These are phyloP conservation scores for Zygaena filipendulae DNA, from an alignment of 2,888 invertebrate species.

Conservation along the genomic window DNA sequence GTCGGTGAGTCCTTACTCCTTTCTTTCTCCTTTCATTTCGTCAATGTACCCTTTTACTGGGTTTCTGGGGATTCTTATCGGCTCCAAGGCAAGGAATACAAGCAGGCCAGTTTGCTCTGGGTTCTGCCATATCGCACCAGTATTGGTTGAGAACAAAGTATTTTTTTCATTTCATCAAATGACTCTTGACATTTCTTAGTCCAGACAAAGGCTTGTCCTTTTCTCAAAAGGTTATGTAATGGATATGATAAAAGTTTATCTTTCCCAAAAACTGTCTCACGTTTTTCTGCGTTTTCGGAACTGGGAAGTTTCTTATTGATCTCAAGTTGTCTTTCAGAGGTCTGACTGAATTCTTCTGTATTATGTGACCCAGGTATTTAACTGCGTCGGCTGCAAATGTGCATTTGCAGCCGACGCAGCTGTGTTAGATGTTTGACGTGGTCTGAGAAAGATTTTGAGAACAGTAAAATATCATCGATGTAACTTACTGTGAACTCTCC, in stretches of 20 bases:
- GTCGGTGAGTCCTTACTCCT: too few species aligned
- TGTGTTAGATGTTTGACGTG: constrained; percentile 8
- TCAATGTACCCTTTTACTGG: too few species aligned
- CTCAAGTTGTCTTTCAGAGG: constrained; percentile 18
- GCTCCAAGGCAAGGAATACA: too few species aligned
- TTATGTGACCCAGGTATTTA: constrained; percentile 19
- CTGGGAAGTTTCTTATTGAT: constrained; percentile 13
- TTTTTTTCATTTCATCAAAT: constrained; percentile 9
- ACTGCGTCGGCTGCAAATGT: constrained; percentile 15
- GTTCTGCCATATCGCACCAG: too few species aligned
- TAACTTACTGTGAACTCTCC: constrained; percentile 10
- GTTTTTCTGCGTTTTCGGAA: constrained; percentile 13
- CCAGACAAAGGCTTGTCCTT: constrained; percentile 18
- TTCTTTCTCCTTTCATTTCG: too few species aligned
- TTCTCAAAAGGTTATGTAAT: constrained; percentile 18
- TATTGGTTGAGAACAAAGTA: constrained; percentile 6
- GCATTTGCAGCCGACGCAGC: constrained; percentile 12
- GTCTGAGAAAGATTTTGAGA: constrained; percentile 2
- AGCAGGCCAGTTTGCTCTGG: too few species aligned
- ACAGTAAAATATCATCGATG: constrained; percentile 6
- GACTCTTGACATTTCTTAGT: constrained; percentile 12
- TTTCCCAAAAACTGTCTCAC: constrained; percentile 18
- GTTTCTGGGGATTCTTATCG: too few species aligned
- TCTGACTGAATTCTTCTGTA: constrained; percentile 17
- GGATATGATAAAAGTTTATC: constrained; percentile 20